Base-by-base conservation (phyloP, 2,113 vertebrate species). In the Clarias gariepinus region DNA sequence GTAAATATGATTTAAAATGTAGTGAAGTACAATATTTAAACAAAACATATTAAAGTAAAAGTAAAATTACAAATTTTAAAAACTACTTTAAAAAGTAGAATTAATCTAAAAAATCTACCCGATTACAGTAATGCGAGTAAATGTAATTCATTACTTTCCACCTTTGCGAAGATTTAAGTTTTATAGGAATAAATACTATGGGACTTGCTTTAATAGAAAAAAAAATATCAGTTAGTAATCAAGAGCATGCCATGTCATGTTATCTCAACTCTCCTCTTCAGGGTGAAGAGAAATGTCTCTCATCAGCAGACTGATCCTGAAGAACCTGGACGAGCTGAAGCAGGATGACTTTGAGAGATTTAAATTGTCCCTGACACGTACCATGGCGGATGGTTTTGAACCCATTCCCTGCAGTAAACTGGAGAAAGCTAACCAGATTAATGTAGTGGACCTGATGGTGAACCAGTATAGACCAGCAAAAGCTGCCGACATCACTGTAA, bases 371-470 rank as follows among this genome's bases (percentile, higher is more conserved):
- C 66, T 88, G 69, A 60, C 3, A 3, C n/a, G 57, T 0, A 19
- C 4, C 6, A 25, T 10, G 10, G 30, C 7, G 8, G 25, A 80
- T 28, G 83, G 15, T 13, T 64, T 47, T 15, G 8, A 8, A 3
- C 3, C 69, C 0, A 63, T 89, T 64, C 4, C 88, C 33, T 25
- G 66, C 55, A 36, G 73, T 18, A 86, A 8, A 13, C 83, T 89
- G 13, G 84, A 88, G 68, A 52, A 74, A 0, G 64, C 74, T 19
- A 5, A 85, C 3, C 33, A 36, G 33, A 36, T 36, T 36, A 3
- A 36, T 36, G 33, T 36, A 36, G 33, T 36, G 33, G 33, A 36
- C 1, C 33, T 1, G 33, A 85, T 89, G 79, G 61, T 80, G 78
- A 30, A 86, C 63, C 30, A 30, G 2, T 83, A 83, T 4, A 25